Evolutionary conservation across 2,797 vertebrate genomes (phyloP).

Genomic region (Bradypodion pumilum): DNA sequence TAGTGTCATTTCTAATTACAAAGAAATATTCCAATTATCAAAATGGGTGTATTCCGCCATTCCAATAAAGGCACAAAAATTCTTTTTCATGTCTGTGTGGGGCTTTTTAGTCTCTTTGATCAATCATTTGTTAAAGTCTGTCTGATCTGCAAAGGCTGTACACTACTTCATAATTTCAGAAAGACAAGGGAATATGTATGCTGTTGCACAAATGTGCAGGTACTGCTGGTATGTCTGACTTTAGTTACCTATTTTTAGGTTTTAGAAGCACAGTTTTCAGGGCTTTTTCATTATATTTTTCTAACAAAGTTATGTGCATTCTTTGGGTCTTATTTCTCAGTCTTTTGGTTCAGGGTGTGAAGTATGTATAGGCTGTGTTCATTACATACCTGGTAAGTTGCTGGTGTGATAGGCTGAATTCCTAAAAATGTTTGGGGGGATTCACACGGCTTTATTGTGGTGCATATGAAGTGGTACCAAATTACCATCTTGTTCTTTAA

Average conservation of each 20-base stretch:
- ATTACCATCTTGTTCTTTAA: background rate
- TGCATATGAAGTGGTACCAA: background rate
- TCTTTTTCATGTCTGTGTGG: constrained; percentile 84
- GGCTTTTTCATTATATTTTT: constrained; percentile 3
- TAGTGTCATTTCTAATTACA: constrained; percentile 85
- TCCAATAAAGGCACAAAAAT: constrained; percentile 93
- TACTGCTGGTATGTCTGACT: background rate
- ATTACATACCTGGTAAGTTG: background rate
- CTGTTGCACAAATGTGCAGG: background rate
- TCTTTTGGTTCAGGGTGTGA: background rate
- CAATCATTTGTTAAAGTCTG: constrained; percentile 64
- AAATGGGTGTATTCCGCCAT: constrained; percentile 91
- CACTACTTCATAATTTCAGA: background rate
- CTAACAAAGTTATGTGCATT: background rate
- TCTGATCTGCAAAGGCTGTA: background rate
- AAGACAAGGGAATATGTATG: background rate
- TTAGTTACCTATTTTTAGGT: background rate
- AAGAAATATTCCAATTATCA: constrained; percentile 84
- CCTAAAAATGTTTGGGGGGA: background rate
- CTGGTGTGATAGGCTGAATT: background rate
- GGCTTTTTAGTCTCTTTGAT: constrained; percentile 71
- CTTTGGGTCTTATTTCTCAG: background rate
- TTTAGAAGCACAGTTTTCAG: background rate
- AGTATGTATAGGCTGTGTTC: background rate
- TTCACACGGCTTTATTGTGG: background rate